phyloP scores from a whole-genome alignment of 2,797 vertebrate species.

The Cercopithecus hamlyni region DNA sequence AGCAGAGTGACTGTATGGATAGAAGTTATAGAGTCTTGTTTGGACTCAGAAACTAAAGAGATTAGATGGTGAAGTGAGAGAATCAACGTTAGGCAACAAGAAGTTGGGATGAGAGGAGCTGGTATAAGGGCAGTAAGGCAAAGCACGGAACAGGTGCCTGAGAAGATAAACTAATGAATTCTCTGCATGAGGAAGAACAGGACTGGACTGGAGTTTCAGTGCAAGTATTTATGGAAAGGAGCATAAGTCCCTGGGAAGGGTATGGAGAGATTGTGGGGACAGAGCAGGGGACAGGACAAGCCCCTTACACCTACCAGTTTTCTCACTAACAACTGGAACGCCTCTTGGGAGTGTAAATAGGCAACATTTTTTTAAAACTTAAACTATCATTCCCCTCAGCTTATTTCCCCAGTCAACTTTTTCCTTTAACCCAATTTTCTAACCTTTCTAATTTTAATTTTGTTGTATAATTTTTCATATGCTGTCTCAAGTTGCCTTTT shows the following conservation, averaged over 20 bases:
- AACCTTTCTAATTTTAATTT: background rate
- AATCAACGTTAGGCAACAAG: background rate
- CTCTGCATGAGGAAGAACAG: background rate
- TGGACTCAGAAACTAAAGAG: background rate
- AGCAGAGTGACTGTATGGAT: too few relatives aligned
- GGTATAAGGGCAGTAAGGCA: background rate
- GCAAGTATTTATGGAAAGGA: background rate
- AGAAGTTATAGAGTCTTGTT: background rate
- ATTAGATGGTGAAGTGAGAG: background rate
- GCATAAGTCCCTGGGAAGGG: too few relatives aligned
- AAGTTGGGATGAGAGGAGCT: background rate
- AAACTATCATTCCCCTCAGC: background rate
- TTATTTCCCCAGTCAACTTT: background rate
- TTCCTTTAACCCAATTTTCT: background rate
- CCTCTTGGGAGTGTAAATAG: background rate
- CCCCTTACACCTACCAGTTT: background rate
- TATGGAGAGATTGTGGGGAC: background rate
- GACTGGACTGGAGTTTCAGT: background rate
- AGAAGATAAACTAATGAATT: background rate
- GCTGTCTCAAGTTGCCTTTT: background rate
- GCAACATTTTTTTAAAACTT: background rate
- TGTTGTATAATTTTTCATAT: background rate
- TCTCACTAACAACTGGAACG: accelerated
- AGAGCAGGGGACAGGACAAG: background rate
- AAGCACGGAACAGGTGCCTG: background rate